Conservation (phyloP, 2,888 invertebrate genomes). For the Drosophila conformis region DNA sequence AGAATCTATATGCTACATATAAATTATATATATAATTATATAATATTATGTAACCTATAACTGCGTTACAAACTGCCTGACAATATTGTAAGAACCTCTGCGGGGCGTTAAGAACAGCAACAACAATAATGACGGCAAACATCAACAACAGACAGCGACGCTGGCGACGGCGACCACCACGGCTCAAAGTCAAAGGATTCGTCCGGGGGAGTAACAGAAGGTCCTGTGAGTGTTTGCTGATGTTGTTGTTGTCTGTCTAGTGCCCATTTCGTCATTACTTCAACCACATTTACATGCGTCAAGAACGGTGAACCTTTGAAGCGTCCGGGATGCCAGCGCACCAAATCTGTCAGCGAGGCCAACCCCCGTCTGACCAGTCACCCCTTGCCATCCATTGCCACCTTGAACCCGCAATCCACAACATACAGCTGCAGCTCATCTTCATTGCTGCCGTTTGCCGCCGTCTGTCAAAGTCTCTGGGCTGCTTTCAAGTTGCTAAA, state of each 20-base stretch:
- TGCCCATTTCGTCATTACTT: conserved; percentile 84
- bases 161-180: conserved; percentile 23
- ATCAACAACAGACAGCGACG: conserved; percentile 74
- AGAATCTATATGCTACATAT: background rate
- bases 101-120: conserved; percentile 52
- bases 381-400: background rate
- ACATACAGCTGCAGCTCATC: conserved; percentile 25
- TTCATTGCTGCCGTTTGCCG: conserved; percentile 29
- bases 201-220: conserved; percentile 29
- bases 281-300: conserved; percentile 84
- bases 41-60: background rate
- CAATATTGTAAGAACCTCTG: background rate
- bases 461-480: conserved; percentile 74
- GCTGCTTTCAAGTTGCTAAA: conserved; percentile 74
- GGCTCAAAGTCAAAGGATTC: conserved; percentile 63
- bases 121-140: conserved; percentile 80
- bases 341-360: conserved; percentile 68
- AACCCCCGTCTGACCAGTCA: conserved; percentile 75
- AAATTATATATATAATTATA: no score
- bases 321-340: conserved; percentile 56
- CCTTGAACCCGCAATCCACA: conserved; percentile 11
- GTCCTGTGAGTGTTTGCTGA: conserved; percentile 4
- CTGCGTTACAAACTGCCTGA: background rate
- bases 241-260: conserved; percentile 55
- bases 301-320: conserved; percentile 72